These are phyloP conservation scores for Mastomys coucha DNA, from an alignment of 2,113 vertebrate genomes.

Conservation along the genomic window DNA sequence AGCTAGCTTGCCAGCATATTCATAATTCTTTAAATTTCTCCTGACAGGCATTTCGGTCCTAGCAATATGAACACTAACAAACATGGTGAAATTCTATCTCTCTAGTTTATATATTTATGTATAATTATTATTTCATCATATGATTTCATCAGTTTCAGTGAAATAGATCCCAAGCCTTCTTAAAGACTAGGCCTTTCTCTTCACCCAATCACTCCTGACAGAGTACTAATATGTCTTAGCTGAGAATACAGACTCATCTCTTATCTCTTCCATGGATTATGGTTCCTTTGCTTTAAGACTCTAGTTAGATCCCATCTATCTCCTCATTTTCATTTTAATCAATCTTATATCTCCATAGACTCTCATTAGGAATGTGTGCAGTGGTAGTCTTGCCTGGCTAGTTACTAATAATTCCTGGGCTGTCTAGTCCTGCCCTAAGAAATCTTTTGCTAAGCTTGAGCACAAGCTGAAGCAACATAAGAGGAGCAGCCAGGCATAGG, in stretches of 20 bases:
- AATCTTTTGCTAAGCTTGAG: neutral
- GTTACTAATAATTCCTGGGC: neutral
- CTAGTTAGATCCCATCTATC: neutral
- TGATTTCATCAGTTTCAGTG: neutral
- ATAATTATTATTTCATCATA: neutral
- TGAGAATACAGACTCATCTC: neutral
- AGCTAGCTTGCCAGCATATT: too few relatives aligned
- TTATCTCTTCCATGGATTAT: neutral
- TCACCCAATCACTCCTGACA: neutral
- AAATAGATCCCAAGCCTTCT: neutral
- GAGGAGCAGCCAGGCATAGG: neutral
- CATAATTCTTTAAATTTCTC: neutral
- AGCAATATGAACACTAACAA: neutral
- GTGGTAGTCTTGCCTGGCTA: neutral
- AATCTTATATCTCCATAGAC: neutral
- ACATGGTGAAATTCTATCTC: neutral
- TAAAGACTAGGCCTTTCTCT: neutral
- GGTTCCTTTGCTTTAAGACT: neutral
- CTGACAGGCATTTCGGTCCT: neutral
- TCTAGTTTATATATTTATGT: accelerated
- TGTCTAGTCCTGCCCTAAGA: neutral
- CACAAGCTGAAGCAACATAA: neutral
- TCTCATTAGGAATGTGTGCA: neutral
- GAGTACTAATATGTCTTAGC: accelerated
- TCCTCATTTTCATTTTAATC: conserved; percentile 50